A percentile compares a stretch with the other conserved stretches of the same genome.
Evolutionary conservation across 2,888 invertebrate genomes (phyloP).

Genomic region (Eucriotettix oculatus): DNA sequence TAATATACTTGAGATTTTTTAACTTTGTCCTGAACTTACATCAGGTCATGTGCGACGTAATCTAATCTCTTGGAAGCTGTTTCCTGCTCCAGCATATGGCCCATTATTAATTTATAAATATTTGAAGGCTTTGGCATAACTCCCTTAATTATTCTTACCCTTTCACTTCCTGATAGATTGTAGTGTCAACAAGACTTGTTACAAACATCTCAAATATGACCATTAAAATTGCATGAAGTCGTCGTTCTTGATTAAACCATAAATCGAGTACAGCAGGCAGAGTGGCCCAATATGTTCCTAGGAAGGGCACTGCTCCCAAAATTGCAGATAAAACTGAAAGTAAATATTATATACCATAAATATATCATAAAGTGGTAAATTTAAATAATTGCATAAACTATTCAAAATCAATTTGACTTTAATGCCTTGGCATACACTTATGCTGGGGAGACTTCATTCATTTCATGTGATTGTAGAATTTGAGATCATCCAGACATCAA

Average conservation of each 20-base stretch:
- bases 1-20: too few species aligned
- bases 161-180: conserved; percentile 94
- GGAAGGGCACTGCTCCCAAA: conserved; percentile 87
- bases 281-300: conserved; percentile 91
- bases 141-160: conserved; percentile 42
- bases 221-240: conserved; percentile 63
- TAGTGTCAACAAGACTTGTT: conserved; percentile 80
- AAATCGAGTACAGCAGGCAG: conserved; percentile 88
- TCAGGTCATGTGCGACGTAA: too few species aligned
- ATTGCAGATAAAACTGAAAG: conserved; percentile 70
- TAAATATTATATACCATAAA: background rate
- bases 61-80: too few species aligned
- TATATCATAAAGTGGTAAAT: background rate
- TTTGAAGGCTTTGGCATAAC: background rate
- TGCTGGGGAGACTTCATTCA: too few species aligned
- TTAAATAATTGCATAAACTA: background rate
- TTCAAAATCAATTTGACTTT: too few species aligned
- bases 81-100: too few species aligned
- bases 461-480: too few species aligned
- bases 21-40: too few species aligned
- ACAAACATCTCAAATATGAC: conserved; percentile 77
- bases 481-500: too few species aligned
- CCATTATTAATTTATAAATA: too few species aligned
- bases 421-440: too few species aligned
- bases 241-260: conserved; percentile 80